phyloP scores from a whole-genome alignment of 53 echinoderm and acorn worm genomes.

The Echinometra lucunter region DNA sequence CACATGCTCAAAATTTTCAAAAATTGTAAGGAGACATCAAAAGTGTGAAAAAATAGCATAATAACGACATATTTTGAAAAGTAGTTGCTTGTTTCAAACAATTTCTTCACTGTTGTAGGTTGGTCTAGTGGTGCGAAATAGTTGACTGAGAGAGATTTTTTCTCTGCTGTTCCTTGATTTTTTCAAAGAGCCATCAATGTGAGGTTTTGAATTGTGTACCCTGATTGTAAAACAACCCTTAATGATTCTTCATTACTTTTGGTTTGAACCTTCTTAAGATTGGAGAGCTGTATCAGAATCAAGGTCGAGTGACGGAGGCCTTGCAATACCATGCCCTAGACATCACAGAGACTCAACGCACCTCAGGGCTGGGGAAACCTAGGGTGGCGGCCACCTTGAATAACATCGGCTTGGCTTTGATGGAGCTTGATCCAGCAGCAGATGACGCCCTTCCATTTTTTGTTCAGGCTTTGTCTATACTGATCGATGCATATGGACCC shows the following conservation, averaged over 20 bases:
- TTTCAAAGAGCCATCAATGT: too few relatives aligned
- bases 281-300: conserved; percentile 81
- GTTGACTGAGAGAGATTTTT: too few relatives aligned
- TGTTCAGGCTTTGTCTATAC: conserved; percentile 54
- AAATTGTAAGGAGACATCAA: too few relatives aligned
- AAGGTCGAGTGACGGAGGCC: conserved; percentile 79
- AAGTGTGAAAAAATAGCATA: too few relatives aligned
- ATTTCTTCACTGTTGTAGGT: too few relatives aligned
- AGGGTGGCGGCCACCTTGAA: conserved; percentile 87
- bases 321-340: conserved; percentile 79
- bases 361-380: conserved; percentile 82
- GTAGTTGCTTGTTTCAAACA: too few relatives aligned
- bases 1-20: too few relatives aligned
- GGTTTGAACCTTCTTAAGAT: conserved; percentile 64
- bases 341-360: conserved; percentile 77
- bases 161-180: too few relatives aligned
- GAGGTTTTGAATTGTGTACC: too few relatives aligned
- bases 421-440: conserved; percentile 66
- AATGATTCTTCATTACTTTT: not conserved
- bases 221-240: too few relatives aligned
- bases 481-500: conserved; percentile 65
- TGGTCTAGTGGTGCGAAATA: too few relatives aligned
- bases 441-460: conserved; percentile 47
- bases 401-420: conserved; percentile 84
- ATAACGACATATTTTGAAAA: too few relatives aligned